phyloP scores from a whole-genome alignment of 2,888 invertebrate genomes.

The Torymus texanus region DNA sequence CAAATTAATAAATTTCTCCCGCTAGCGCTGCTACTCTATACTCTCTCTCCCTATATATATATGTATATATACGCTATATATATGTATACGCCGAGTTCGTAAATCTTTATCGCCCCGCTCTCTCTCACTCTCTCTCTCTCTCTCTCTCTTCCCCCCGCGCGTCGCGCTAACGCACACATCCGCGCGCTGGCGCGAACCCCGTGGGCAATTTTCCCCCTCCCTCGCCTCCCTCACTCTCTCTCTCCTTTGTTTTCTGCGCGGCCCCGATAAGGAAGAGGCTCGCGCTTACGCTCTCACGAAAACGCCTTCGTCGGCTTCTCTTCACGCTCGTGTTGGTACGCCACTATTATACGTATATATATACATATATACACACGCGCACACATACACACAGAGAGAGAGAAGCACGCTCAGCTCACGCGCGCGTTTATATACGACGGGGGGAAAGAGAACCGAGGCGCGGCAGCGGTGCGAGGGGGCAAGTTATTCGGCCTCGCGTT shows the following conservation, averaged over 20 bases:
- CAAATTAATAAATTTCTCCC: conserved; percentile 41
- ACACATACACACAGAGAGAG: no score
- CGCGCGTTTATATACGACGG: neutral
- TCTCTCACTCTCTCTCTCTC: conserved; percentile 12
- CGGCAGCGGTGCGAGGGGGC: conserved; percentile 24
- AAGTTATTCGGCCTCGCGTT: conserved; percentile 39
- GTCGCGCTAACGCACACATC: neutral
- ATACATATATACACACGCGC: no score
- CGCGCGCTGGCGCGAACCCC: neutral
- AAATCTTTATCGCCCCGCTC: conserved; percentile 31
- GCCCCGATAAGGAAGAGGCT: conserved; percentile 46
- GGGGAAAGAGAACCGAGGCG: neutral
- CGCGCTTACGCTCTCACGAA: conserved; percentile 12
- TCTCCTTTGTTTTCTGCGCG: conserved; percentile 39
- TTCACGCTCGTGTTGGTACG: neutral
- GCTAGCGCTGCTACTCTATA: neutral
- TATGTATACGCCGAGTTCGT: neutral
- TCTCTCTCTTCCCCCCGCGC: neutral
- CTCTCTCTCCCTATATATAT: neutral
- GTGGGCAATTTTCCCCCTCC: conserved; percentile 28
- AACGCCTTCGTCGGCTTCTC: conserved; percentile 15
- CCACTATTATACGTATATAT: no score
- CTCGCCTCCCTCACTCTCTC: neutral
- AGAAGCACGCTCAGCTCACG: neutral
- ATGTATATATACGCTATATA: no score